Percentiles rank a stretch among this genome's conserved stretches.
These are phyloP conservation scores for Setipinna tenuifilis DNA, from an alignment of 2,797 vertebrate genomes.

Conservation along the genomic window DNA sequence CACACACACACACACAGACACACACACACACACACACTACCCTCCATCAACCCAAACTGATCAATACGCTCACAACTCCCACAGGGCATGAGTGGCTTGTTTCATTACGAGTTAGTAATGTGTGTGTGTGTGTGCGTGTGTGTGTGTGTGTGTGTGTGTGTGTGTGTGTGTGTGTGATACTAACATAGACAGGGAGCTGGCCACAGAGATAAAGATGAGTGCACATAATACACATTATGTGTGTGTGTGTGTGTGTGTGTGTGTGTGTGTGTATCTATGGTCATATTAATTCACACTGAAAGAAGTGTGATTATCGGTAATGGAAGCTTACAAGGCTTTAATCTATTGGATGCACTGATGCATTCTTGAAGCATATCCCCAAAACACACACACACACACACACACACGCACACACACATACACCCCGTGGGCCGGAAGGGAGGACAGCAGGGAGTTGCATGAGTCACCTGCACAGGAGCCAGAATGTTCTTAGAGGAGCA, in stretches of 20 bases:
- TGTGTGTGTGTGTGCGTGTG: conserved; percentile 35
- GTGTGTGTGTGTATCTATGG: background rate
- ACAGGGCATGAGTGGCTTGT: conserved; percentile 48
- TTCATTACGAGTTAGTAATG: conserved; percentile 58
- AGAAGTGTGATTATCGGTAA: too few species aligned
- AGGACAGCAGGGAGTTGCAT: background rate
- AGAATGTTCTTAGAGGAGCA: background rate
- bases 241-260: too few species aligned
- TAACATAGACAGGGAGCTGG: background rate
- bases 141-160: conserved; percentile 34
- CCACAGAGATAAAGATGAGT: background rate
- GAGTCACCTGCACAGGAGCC: background rate
- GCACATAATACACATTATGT: background rate
- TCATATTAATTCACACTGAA: background rate
- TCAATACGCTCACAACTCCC: conserved; percentile 68
- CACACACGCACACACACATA: background rate
- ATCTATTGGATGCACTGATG: background rate
- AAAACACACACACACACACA: conserved; percentile 8
- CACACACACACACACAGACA: conserved; percentile 1
- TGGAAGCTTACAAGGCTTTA: background rate
- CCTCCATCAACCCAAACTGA: conserved; percentile 69
- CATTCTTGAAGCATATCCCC: conserved; percentile 24
- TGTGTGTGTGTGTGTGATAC: conserved; percentile 46
- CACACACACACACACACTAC: conserved; percentile 39
- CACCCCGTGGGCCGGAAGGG: background rate